These are phyloP conservation scores for Dorcus hopei DNA, from an alignment of 2,888 invertebrate species.

Conservation along the genomic window DNA sequence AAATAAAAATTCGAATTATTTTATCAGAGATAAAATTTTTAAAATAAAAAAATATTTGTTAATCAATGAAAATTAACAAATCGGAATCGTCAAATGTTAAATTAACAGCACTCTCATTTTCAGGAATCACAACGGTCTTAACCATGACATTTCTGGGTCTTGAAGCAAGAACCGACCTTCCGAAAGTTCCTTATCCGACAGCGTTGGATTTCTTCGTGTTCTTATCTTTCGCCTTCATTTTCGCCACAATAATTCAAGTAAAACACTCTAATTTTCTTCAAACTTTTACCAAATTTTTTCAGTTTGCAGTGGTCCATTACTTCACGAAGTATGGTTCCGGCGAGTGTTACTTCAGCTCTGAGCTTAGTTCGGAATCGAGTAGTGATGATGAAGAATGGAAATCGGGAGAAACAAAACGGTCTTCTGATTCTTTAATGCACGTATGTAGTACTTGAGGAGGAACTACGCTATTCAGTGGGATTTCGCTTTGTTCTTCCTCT, in stretches of 20 bases:
- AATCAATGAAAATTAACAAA: too few relatives aligned
- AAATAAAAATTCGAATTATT: too few relatives aligned
- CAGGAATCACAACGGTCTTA: slow-evolving; percentile 78
- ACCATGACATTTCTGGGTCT: slow-evolving; percentile 82
- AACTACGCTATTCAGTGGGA: neutral
- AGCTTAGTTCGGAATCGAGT: slow-evolving; percentile 60
- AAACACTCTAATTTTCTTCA: slow-evolving; percentile 2
- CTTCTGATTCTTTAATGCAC: neutral
- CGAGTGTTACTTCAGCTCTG: slow-evolving; percentile 70
- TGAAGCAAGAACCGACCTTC: slow-evolving; percentile 76
- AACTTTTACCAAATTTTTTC: slow-evolving; percentile 21
- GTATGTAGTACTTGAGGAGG: neutral
- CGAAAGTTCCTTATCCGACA: slow-evolving; percentile 84
- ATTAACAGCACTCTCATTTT: neutral
- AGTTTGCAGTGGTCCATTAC: slow-evolving; percentile 81
- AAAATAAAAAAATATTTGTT: too few relatives aligned
- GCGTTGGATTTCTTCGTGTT: slow-evolving; percentile 82
- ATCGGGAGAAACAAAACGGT: slow-evolving; percentile 13
- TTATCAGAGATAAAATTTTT: too few relatives aligned
- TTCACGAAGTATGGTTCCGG: slow-evolving; percentile 83
- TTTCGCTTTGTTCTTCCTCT: neutral
- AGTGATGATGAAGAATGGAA: slow-evolving; percentile 51
- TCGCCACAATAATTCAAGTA: slow-evolving; percentile 75
- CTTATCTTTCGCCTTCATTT: slow-evolving; percentile 75
- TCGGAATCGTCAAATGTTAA: neutral